Percentiles rank a stretch among this genome's conserved stretches.
These are phyloP conservation scores for Isotomurus palustris DNA, from an alignment of 2,888 invertebrate genomes.

Conservation along the genomic window DNA sequence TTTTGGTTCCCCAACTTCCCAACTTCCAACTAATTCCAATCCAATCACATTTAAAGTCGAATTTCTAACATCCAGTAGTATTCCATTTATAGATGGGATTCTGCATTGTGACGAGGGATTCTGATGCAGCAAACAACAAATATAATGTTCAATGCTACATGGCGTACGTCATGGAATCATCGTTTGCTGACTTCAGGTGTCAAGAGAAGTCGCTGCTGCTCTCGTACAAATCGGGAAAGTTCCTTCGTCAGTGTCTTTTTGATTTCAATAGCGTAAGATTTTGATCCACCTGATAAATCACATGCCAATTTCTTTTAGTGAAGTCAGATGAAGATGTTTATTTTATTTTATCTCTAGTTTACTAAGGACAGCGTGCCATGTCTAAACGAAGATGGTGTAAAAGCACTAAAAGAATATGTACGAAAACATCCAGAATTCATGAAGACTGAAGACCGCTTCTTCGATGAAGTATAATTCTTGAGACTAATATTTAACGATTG, in stretches of 20 bases:
- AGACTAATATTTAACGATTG: neutral
- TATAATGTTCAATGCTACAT: constrained; percentile 62
- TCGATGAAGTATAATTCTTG: constrained; percentile 6
- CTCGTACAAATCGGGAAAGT: constrained; percentile 50
- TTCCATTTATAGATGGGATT: constrained; percentile 62
- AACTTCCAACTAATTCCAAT: too few species aligned
- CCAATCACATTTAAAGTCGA: neutral
- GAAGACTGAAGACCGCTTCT: neutral
- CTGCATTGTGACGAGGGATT: constrained; percentile 59
- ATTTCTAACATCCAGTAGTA: neutral
- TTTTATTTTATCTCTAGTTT: constrained; percentile 7
- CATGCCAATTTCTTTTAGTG: too few species aligned
- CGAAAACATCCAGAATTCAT: constrained; percentile 23
- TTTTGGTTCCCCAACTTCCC: neutral
- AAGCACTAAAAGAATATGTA: constrained; percentile 18
- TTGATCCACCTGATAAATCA: too few species aligned
- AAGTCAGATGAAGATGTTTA: too few species aligned
- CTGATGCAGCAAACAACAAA: constrained; percentile 52
- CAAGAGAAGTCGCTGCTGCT: constrained; percentile 57
- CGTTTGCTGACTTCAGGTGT: constrained; percentile 60
- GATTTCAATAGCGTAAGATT: constrained; percentile 69
- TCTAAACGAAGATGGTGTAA: constrained; percentile 52
- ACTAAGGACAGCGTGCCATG: constrained; percentile 55
- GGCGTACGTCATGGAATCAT: constrained; percentile 64
- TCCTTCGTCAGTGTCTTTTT: constrained; percentile 27